Conservation (phyloP, 2,113 vertebrate genomes). For the Pionites leucogaster region DNA sequence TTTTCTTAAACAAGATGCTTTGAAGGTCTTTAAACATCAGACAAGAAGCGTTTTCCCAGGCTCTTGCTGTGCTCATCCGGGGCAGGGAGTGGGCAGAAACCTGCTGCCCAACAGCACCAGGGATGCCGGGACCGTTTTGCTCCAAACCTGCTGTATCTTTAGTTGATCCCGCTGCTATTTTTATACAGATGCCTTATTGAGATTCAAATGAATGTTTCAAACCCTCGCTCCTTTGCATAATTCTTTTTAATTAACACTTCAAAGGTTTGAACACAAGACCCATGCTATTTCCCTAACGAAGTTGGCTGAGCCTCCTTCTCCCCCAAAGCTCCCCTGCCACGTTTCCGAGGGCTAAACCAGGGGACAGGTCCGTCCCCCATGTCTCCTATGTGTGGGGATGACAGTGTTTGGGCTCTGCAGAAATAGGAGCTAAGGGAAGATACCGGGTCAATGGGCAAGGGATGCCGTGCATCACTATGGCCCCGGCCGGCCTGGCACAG, state of each 20-base stretch:
- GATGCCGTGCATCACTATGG: not conserved
- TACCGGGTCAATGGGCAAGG: rapidly evolving
- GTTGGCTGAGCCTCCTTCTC: slow-evolving; percentile 32
- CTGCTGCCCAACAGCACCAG: not conserved
- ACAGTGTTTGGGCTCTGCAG: not conserved
- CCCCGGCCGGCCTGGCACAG: rapidly evolving
- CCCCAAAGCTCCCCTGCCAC: not conserved
- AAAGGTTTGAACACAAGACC: slow-evolving; percentile 57
- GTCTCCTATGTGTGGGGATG: not conserved
- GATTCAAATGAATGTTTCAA: slow-evolving; percentile 73
- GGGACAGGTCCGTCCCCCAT: not conserved
- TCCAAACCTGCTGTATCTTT: slow-evolving; percentile 3
- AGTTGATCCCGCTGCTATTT: slow-evolving; percentile 68
- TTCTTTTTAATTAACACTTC: slow-evolving; percentile 76
- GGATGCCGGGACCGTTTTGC: not conserved
- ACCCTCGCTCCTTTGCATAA: slow-evolving; percentile 72
- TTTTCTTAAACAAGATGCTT: not conserved
- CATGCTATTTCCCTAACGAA: slow-evolving; percentile 48
- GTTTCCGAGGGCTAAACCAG: not conserved
- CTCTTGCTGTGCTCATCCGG: not conserved
- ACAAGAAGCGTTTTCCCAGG: not conserved
- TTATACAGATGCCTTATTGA: slow-evolving; percentile 69
- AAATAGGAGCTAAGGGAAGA: not conserved
- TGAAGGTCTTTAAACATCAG: not conserved
- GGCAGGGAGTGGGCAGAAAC: not conserved